A percentile compares a stretch with the other conserved stretches of the same genome.
phyloP scores from a whole-genome alignment of 35 echinoderm and acorn worm species.

The Apostichopus californicus region DNA sequence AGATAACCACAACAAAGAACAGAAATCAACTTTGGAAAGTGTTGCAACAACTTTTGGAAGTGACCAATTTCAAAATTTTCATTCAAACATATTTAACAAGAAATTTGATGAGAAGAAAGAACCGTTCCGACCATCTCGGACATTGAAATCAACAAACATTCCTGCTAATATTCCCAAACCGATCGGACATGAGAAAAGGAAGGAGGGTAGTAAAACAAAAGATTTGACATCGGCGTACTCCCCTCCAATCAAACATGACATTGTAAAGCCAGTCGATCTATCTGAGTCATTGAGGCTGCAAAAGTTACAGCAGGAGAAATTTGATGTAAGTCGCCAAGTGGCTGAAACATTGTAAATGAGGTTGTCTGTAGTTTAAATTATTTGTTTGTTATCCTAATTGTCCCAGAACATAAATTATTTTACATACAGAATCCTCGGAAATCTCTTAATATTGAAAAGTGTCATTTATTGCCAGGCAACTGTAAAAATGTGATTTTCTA shows the following conservation, averaged over 20 bases:
- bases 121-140: slow-evolving; percentile 15
- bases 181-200: background rate
- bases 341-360: too few relatives aligned
- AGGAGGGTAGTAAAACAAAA: background rate
- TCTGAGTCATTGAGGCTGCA: slow-evolving; percentile 42
- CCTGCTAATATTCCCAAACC: background rate
- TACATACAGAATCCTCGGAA: too few relatives aligned
- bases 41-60: background rate
- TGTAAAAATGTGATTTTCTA: too few relatives aligned
- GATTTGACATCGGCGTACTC: slow-evolving; percentile 34
- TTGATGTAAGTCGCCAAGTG: slow-evolving; percentile 29
- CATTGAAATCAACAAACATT: slow-evolving; percentile 29
- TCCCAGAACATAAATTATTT: too few relatives aligned
- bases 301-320: slow-evolving; percentile 10
- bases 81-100: slow-evolving; percentile 51
- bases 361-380: too few relatives aligned
- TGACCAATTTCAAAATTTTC: slow-evolving; percentile 1
- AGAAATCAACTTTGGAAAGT: background rate
- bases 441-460: too few relatives aligned
- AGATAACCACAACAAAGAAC: background rate
- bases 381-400: too few relatives aligned
- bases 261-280: background rate
- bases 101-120: background rate
- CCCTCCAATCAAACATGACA: slow-evolving; percentile 8
- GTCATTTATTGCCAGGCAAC: too few relatives aligned